Evolutionary conservation across 2,113 vertebrate genomes (phyloP).

Genomic region (Chrysochloris asiatica): DNA sequence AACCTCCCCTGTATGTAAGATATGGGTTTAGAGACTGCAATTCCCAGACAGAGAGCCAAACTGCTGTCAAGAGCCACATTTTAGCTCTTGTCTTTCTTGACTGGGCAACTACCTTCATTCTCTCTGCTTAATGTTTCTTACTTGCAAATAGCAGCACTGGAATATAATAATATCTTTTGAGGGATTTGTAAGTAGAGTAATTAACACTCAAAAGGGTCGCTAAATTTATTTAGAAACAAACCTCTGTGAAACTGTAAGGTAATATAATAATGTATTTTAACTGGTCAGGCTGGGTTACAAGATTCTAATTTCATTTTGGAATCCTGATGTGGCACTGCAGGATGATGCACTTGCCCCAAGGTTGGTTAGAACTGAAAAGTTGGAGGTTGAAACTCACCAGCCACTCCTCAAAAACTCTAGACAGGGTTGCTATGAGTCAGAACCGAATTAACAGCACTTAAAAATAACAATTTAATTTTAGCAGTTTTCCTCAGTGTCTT

Average conservation of each 20-base stretch:
- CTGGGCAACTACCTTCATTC: neutral
- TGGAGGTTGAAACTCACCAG: no score
- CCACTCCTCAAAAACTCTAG: no score
- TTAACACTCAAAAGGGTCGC: constrained; percentile 17
- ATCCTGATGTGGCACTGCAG: no score
- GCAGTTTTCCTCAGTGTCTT: neutral
- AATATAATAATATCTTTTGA: neutral
- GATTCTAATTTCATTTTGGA: constrained; percentile 41
- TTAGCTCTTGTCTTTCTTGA: neutral
- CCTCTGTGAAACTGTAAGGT: constrained; percentile 14
- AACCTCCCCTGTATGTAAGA: constrained; percentile 29
- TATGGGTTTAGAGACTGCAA: neutral
- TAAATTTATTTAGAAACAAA: constrained; percentile 45
- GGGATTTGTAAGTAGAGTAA: neutral
- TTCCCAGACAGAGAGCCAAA: neutral
- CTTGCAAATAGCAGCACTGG: neutral
- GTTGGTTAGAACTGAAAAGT: no score
- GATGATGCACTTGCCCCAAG: no score
- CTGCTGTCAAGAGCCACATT: neutral
- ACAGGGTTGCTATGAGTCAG: no score
- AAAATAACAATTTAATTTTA: no score
- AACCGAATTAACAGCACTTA: no score
- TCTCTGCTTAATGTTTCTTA: neutral
- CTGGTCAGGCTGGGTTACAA: neutral
- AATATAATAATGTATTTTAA: constrained; percentile 14